Percentiles rank a stretch among this genome's conserved stretches.
Conservation (phyloP, 2,113 vertebrate species). For the Lycocorax pyrrhopterus region DNA sequence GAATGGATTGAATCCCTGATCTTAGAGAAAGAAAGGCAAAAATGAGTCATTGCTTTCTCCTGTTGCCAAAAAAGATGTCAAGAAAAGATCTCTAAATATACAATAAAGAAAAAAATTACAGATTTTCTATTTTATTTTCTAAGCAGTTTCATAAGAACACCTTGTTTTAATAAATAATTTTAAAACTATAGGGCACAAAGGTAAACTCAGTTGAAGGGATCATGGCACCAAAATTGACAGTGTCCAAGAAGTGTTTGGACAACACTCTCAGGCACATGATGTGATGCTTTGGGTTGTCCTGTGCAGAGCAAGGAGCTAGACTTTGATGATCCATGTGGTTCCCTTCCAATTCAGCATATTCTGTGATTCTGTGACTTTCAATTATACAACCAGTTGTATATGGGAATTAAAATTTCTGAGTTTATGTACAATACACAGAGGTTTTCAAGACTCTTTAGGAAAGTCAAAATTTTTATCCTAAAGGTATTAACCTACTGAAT, state of each 20-base stretch:
- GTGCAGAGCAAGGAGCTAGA: fast-evolving
- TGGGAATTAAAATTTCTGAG: not conserved
- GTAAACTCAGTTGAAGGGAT: not conserved
- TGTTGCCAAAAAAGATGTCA: not conserved
- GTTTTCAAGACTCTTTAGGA: not conserved
- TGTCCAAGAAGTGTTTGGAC: not conserved
- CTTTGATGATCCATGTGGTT: not conserved
- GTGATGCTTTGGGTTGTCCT: not conserved
- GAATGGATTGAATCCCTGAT: not conserved
- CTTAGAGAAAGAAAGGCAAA: not conserved
- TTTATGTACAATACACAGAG: not conserved
- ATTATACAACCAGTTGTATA: not conserved
- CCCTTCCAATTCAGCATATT: not conserved
- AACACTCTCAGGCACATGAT: not conserved
- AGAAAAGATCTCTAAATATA: not conserved
- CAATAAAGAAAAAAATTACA: not conserved
- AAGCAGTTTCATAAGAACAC: not conserved
- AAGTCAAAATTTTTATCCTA: not conserved
- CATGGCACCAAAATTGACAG: not conserved
- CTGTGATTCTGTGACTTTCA: not conserved
- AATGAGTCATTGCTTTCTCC: not conserved
- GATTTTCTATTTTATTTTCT: not conserved
- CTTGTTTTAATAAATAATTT: not conserved
- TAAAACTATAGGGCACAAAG: not conserved
- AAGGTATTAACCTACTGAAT: not conserved